Evolutionary conservation across 2,797 vertebrate genomes (phyloP), one percentile per base, ranked within the genome.

Genomic region (Austrolebias charrua): DNA sequence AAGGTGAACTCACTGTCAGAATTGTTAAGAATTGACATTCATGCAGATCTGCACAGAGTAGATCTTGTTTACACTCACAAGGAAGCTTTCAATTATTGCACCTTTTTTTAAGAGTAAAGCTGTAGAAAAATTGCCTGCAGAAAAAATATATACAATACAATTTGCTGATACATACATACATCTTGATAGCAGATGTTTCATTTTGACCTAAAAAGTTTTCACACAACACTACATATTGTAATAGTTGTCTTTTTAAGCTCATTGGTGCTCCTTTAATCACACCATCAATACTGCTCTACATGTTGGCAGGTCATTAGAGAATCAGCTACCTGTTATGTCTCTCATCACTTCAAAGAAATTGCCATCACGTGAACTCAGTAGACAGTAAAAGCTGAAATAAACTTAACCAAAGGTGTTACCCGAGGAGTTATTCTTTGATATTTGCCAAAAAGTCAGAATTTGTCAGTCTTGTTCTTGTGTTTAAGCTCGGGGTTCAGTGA

Each of bases 1-100:
- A 98, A 98, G 96, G 98, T 99, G 89, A 93, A 62, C 55, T 47
- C 31, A 75, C 57, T 74, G 57, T 24, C 24, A 24, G 24, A 24
- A 24, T 24, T 24, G 24, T 24, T 24, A 24, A 24, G 24, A 24
- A 24, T 24, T 24, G 24, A 24, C 24, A 24, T 24, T 24, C 24
- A 24, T 49, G 35, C n/a, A 50, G 28, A 66, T 33, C 29, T 49
- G 35, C 49, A 15, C 10, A 20, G 18, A 55, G 35, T 16, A 19
- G 31, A 33, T 48, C 42, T 45, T 55, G 38, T 18, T 33, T 12
- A 29, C 16, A 44, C 49, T 47, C 53, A 71, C 38, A 62, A 13
- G 2, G n/a, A 18, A 6, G 19, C 40, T 60, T n/a, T 43, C 54
- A 7, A 13, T 40, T 3, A 40, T 40, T 40, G 11, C 11, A 12